phyloP scores from a whole-genome alignment of 2,797 vertebrate species.

The Hirundo rustica region DNA sequence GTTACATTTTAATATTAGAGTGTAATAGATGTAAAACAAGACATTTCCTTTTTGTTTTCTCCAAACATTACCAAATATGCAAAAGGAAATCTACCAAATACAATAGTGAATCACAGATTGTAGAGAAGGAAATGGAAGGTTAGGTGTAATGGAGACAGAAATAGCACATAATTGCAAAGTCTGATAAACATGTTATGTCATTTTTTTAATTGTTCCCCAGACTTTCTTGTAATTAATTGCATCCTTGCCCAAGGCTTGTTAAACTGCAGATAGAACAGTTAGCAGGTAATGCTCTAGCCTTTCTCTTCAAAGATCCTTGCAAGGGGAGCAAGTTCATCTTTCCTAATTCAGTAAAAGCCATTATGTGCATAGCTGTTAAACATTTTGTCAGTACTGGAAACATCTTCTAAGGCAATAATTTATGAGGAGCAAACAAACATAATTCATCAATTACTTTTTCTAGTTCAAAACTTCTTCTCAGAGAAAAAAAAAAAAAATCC shows the following conservation, averaged over 20 bases:
- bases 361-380: neutral
- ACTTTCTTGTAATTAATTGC: conserved; percentile 3
- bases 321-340: neutral
- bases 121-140: neutral
- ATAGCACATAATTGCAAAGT: neutral
- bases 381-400: neutral
- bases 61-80: neutral
- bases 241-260: conserved; percentile 4
- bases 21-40: neutral
- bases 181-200: neutral
- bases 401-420: neutral
- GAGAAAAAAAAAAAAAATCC: neutral
- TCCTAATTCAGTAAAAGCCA: neutral
- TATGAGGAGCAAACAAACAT: neutral
- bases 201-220: neutral
- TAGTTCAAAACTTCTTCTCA: neutral
- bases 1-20: neutral
- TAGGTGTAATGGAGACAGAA: neutral
- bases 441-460: neutral
- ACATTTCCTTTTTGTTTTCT: neutral
- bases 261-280: neutral
- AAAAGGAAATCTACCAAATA: neutral
- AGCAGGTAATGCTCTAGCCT: neutral
- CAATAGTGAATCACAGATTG: neutral
- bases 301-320: neutral